Conservation (phyloP, 2,113 vertebrate genomes). For the Trachemys scripta region DNA sequence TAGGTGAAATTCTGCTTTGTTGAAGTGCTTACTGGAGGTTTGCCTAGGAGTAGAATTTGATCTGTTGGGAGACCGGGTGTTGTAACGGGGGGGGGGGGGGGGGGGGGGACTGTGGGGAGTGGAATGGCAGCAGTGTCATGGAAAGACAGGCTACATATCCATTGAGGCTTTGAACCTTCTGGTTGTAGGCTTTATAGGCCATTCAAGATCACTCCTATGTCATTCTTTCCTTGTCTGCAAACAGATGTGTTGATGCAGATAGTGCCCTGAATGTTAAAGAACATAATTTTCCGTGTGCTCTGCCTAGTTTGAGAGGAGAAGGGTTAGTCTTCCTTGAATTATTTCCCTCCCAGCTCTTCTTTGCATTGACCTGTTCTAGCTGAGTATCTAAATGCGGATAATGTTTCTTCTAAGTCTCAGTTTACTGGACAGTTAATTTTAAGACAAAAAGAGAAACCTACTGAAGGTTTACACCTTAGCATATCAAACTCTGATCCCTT, state of each 20-base stretch:
- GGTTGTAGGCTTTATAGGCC: neutral
- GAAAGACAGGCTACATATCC: neutral
- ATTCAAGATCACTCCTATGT: neutral
- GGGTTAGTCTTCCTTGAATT: neutral
- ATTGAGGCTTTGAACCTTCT: neutral
- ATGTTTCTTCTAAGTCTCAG: slow-evolving; percentile 1
- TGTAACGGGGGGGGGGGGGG: neutral
- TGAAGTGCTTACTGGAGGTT: neutral
- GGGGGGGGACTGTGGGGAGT: fast-evolving
- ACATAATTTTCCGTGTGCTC: neutral
- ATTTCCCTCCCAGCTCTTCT: neutral
- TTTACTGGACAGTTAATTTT: slow-evolving; percentile 21
- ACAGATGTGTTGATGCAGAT: neutral
- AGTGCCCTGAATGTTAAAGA: neutral
- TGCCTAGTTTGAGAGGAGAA: neutral
- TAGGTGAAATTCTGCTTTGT: neutral
- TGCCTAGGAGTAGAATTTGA: neutral
- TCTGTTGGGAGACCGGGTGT: fast-evolving
- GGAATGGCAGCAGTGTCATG: fast-evolving
- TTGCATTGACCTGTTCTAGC: neutral
- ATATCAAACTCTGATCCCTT: slow-evolving; percentile 35
- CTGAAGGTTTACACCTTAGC: slow-evolving; percentile 55
- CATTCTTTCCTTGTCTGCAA: fast-evolving
- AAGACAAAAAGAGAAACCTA: neutral
- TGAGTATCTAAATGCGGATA: neutral